A percentile compares a stretch with the other conserved stretches of the same genome.
phyloP scores from a whole-genome alignment of 92 coral and sea anemone genomes.

The Parazoanthus darwini region DNA sequence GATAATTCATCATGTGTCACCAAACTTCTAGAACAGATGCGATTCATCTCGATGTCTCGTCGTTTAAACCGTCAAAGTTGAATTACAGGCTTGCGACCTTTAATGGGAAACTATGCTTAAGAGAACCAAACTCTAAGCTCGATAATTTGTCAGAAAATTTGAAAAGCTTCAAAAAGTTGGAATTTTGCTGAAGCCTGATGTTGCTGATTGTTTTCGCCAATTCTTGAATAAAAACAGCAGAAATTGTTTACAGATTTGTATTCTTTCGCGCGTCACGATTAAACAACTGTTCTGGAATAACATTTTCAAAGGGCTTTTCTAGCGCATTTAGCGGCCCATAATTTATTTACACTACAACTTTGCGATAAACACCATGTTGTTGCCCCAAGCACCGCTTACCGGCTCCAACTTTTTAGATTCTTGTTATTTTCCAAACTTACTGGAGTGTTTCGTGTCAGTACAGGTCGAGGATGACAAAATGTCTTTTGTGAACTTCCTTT shows the following conservation, averaged over 20 bases:
- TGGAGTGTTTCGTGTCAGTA: neutral
- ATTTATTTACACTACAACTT: conserved; percentile 17
- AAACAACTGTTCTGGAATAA: conserved; percentile 21
- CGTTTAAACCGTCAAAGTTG: conserved; percentile 11
- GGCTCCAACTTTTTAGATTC: neutral
- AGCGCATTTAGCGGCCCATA: conserved; percentile 8
- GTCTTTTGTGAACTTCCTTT: neutral
- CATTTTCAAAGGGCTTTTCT: conserved; percentile 27
- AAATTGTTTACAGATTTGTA: conserved; percentile 31
- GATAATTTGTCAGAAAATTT: neutral
- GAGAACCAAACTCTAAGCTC: neutral
- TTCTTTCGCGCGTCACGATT: conserved; percentile 16
- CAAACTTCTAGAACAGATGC: conserved; percentile 25
- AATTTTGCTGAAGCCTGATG: neutral
- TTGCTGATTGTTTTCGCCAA: neutral
- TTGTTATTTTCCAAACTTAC: neutral
- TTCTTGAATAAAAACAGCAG: neutral
- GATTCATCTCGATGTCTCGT: neutral
- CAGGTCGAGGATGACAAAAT: neutral
- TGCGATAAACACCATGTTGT: conserved; percentile 17
- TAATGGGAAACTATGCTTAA: neutral
- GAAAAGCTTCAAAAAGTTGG: neutral
- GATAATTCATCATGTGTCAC: neutral
- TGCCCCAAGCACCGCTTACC: neutral
- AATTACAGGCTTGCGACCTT: conserved; percentile 1